Conservation (phyloP, 1,140 invertebrate species). For the Apis cerana region DNA sequence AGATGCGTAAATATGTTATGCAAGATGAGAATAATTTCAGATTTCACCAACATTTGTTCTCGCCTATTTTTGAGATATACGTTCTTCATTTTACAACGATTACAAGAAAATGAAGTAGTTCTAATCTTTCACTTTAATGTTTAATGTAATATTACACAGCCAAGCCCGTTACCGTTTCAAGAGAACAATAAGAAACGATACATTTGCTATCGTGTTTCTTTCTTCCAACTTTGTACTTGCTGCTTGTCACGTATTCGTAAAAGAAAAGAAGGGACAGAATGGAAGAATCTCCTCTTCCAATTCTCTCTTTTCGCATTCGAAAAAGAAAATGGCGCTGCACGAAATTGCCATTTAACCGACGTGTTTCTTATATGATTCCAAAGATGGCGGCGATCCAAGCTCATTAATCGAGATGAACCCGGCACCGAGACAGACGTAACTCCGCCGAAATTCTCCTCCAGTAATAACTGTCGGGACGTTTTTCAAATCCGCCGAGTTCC, state of each 20-base stretch:
- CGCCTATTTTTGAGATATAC: too few relatives aligned
- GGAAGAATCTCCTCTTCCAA: conserved; percentile 7
- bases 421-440: conserved; percentile 43
- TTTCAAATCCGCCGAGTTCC: conserved; percentile 51
- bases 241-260: too few relatives aligned
- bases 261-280: too few relatives aligned
- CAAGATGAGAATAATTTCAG: neutral
- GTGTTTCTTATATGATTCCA: conserved; percentile 62
- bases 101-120: too few relatives aligned
- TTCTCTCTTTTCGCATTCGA: neutral
- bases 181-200: too few relatives aligned
- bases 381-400: conserved; percentile 67
- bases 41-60: neutral
- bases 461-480: conserved; percentile 66
- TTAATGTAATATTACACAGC: too few relatives aligned
- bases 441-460: conserved; percentile 55
- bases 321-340: conserved; percentile 57
- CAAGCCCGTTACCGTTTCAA: too few relatives aligned
- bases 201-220: too few relatives aligned
- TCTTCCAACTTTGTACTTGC: too few relatives aligned
- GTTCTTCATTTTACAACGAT: too few relatives aligned
- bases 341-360: conserved; percentile 66
- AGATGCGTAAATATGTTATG: neutral
- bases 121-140: too few relatives aligned
- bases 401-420: conserved; percentile 66